Base-by-base conservation (phyloP, 2,888 invertebrate genomes). In the Morpho deidamia region DNA sequence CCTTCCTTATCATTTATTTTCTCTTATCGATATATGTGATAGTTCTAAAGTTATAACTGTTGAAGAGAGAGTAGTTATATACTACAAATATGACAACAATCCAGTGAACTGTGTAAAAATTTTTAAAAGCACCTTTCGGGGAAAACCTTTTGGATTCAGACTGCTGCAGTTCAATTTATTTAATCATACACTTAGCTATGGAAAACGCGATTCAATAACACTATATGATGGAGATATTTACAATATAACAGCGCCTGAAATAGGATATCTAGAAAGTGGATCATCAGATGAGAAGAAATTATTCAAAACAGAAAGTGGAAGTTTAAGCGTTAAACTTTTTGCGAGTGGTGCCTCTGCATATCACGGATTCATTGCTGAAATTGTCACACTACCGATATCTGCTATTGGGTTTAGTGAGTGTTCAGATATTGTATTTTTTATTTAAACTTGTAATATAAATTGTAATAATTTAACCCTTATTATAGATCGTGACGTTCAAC, bases 61-160 rank as follows among this genome's bases (percentile, higher is more conserved):
- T 1, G 96, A 97, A 76, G 97, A 99, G 73, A 91, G 99, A 44
- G 93, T 99, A 7, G 81, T 99, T 0, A 76, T 99, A 12, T 99
- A 98, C 76, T 99, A 98, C 82, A 99, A 99, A 78, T 99, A 99
- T 71, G 97, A 98, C 71, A 98, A 98, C 66, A 94, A 95, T 76
- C 97, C 98, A 0, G 96, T 98, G 0, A 99, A 99, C 75, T 99
- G 99, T 74, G 96, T 99, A 0, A 99, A 99, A 82, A 97, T 99
- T 65, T 98, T 99, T 76, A 94, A 95, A 53, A 96, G 97, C 58
- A 93, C 93, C 56, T 95, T 93, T 71, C 92, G 94, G 59, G 94
- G 95, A 0, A 98, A 98, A 73, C 95, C 95, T 10, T 93, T 99
- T 68, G 98, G 97, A 8, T 95, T 99, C 69, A 91, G 98, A 57